Base-by-base conservation (phyloP, 1,140 invertebrate genomes). In the Drosophila quadrilineata region DNA sequence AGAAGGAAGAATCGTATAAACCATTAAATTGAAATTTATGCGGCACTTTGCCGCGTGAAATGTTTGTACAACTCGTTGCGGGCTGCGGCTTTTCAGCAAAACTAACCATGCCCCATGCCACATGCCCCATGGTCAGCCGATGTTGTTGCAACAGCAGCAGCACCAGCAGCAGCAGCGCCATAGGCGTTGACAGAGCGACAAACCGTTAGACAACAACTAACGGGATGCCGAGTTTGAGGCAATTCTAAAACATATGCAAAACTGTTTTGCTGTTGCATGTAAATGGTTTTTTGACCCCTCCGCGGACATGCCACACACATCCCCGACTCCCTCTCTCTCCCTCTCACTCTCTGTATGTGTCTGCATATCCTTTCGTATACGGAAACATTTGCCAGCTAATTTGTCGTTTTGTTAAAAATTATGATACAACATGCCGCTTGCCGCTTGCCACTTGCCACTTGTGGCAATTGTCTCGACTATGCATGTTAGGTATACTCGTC, bases 1-100 rank as follows among this genome's bases (percentile, higher is more conserved):
- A 75, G 52, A 62, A 49, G 75, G 58, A 71, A 22, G 29, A 50
- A 43, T 65, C 36, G 62, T 59, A 65, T 65, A 57, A 65, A 82
- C 73, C 77, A 84, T 84, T 84, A 84, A 84, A 84, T 84, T 84
- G 79, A 84, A 84, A 84, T 84, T 84, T 84, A 84, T 84, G 77
- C 77, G 79, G 77, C 79, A 84, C 79, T 84, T 84, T 84, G 77
- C 77, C 79, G 77, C 77, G 77, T 84, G 77, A 84, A 84, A 84
- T 84, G 77, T 84, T 84, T 84, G 79, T 84, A 84, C 77, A 84
- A 84, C 77, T 84, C 77, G 77, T 84, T 82, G 76, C 73, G 76
- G 76, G 77, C 52, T 82, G 77, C 79, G 73, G 77, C 76, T 82
- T 59, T 60, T 66, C 60, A 56, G 60, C 53, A 56, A 28, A 41